Percentiles rank a stretch among this genome's conserved stretches.
phyloP scores from a whole-genome alignment of 2,113 vertebrate species.

The Ovibos moschatus region DNA sequence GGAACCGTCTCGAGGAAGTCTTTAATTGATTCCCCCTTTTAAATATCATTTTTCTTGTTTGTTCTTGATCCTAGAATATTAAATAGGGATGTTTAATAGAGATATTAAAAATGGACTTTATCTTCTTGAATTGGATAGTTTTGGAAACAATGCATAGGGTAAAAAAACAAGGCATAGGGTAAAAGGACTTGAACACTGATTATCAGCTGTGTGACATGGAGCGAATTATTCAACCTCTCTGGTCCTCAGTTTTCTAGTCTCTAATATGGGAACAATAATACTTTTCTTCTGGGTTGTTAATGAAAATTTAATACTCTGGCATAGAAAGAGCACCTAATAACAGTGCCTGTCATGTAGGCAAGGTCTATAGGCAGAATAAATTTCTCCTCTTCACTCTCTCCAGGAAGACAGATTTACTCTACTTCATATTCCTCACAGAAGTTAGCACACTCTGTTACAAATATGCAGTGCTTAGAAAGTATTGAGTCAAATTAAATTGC shows the following conservation, averaged over 20 bases:
- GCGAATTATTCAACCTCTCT: neutral
- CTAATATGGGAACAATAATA: neutral
- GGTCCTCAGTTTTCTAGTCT: neutral
- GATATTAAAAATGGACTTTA: neutral
- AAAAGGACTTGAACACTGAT: neutral
- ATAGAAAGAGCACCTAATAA: fast-evolving
- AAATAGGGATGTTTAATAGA: neutral
- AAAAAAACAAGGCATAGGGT: neutral
- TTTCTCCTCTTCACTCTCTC: neutral
- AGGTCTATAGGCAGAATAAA: neutral
- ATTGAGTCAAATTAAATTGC: neutral
- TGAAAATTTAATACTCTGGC: neutral
- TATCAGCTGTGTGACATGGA: neutral
- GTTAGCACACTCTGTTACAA: neutral
- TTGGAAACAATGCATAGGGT: neutral
- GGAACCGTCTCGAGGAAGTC: neutral
- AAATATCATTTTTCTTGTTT: neutral
- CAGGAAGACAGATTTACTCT: neutral
- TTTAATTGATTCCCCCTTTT: neutral
- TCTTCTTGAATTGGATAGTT: neutral
- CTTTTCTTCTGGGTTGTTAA: neutral
- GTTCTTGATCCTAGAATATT: neutral
- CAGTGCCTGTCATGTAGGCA: neutral
- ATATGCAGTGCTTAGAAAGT: neutral
- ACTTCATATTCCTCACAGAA: neutral